Percentiles rank a stretch among this genome's conserved stretches.
Conservation (phyloP, 2,113 vertebrate genomes). For the Lamprologus speciosus region DNA sequence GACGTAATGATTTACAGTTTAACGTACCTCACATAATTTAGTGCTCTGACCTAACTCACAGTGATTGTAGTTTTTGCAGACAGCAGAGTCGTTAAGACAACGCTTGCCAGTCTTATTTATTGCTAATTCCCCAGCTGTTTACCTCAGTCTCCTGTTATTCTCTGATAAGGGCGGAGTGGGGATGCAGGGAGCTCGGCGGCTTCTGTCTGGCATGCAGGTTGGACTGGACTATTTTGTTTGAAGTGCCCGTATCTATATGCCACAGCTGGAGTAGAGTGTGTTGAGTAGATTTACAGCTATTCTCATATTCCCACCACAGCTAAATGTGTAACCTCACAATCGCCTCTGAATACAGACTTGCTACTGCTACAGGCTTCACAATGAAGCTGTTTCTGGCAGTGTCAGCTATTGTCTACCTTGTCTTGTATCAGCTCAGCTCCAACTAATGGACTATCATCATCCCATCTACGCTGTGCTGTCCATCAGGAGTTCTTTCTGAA, state of each 20-base stretch:
- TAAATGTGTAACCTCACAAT: conserved; percentile 12
- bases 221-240: conserved; percentile 37
- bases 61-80: not conserved
- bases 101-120: conserved; percentile 30
- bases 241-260: conserved; percentile 58
- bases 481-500: conserved; percentile 26
- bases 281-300: conserved; percentile 5
- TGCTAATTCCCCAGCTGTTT: conserved; percentile 36
- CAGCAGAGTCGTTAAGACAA: conserved; percentile 9
- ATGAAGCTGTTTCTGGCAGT: conserved; percentile 40
- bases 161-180: conserved; percentile 58
- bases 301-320: conserved; percentile 21
- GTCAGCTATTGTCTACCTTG: conserved; percentile 44
- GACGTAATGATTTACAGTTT: not conserved
- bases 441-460: conserved; percentile 29
- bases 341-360: conserved; percentile 29
- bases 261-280: conserved; percentile 40
- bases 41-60: not conserved
- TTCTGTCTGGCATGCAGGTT: conserved; percentile 3
- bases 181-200: not conserved
- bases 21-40: not conserved
- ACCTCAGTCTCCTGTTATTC: conserved; percentile 43
- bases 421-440: conserved; percentile 33
- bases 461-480: conserved; percentile 12
- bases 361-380: not conserved